A percentile compares a stretch with the other conserved stretches of the same genome.
phyloP scores from a whole-genome alignment of 2,113 vertebrate genomes.

The Oxyruncus cristatus region DNA sequence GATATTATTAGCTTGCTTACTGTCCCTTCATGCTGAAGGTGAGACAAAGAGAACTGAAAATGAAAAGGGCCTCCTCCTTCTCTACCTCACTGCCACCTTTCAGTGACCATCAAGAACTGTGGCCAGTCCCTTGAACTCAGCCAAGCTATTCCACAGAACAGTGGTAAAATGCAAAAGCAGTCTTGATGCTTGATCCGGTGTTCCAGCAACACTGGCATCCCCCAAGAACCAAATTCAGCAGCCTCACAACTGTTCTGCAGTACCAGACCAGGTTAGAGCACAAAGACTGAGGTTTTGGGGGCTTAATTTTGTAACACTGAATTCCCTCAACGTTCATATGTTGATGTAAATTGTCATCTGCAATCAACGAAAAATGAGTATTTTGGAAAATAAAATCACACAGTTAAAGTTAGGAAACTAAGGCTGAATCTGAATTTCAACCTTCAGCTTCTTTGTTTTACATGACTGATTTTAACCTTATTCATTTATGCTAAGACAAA shows the following conservation, averaged over 20 bases:
- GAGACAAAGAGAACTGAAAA: neutral
- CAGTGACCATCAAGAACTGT: neutral
- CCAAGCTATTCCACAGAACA: neutral
- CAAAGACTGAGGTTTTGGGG: rapidly evolving
- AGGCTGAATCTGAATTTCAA: neutral
- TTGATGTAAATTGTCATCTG: neutral
- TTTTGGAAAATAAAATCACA: neutral
- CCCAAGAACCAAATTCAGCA: neutral
- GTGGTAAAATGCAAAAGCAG: neutral
- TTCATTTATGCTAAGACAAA: neutral
- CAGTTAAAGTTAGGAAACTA: neutral
- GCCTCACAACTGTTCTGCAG: neutral
- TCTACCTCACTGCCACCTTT: neutral
- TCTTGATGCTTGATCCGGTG: neutral
- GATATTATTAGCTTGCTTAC: neutral
- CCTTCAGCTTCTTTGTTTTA: neutral
- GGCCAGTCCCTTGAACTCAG: neutral
- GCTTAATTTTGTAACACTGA: neutral
- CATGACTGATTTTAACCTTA: neutral
- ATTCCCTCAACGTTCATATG: neutral
- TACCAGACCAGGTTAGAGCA: neutral
- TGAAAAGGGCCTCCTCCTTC: neutral
- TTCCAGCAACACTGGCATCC: rapidly evolving
- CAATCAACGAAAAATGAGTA: rapidly evolving
- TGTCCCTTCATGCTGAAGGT: neutral